These are phyloP conservation scores for Muscicapa adusta DNA, from an alignment of 2,113 vertebrate species.

Conservation along the genomic window DNA sequence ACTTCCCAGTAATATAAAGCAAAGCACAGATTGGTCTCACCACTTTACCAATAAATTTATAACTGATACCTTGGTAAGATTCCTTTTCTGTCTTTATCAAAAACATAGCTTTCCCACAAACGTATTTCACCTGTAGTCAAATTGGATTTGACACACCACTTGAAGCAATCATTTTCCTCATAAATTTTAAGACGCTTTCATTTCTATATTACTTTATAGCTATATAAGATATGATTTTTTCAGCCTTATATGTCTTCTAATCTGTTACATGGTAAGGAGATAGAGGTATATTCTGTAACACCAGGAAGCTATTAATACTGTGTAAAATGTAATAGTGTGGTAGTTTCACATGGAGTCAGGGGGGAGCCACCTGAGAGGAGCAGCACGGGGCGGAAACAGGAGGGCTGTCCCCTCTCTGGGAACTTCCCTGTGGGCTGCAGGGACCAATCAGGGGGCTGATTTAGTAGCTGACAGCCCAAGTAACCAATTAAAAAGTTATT, in stretches of 20 bases:
- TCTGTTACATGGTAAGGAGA: not conserved
- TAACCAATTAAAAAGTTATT: no score
- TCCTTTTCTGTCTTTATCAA: not conserved
- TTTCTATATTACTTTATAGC: not conserved
- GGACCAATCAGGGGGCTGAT: no score
- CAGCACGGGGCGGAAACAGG: no score
- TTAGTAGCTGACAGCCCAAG: no score
- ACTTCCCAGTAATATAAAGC: not conserved
- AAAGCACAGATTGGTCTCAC: not conserved
- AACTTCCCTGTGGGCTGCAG: no score
- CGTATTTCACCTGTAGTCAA: not conserved
- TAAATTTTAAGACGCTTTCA: not conserved
- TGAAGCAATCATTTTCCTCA: not conserved
- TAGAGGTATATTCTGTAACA: not conserved
- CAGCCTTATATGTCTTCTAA: not conserved
- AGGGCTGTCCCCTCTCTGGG: no score
- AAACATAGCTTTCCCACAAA: not conserved
- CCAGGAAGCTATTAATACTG: not conserved
- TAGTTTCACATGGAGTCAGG: no score
- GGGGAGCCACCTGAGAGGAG: no score
- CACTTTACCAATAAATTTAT: not conserved
- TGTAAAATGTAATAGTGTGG: not conserved
- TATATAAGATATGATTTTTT: not conserved
- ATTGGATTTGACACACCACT: not conserved
- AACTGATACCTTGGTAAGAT: not conserved